phyloP scores from a whole-genome alignment of 2,113 vertebrate species.

The Athene noctua region DNA sequence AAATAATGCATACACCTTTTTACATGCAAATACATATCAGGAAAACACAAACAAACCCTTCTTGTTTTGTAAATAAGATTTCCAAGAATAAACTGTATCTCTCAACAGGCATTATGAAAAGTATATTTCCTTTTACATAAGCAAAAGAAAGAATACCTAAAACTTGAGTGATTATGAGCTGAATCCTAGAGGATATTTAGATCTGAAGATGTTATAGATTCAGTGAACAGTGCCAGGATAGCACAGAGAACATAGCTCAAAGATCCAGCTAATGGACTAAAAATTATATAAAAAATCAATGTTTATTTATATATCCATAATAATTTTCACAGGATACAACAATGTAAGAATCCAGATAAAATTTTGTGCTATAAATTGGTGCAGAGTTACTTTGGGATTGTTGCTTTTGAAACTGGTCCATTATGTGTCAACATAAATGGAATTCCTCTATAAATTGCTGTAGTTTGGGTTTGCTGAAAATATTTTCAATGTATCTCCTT shows the following conservation, averaged over 20 bases:
- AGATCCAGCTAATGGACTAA: not conserved
- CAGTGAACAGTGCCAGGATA: not conserved
- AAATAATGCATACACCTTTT: not conserved
- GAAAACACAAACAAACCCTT: not conserved
- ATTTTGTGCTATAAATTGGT: not conserved
- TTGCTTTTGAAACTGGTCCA: not conserved
- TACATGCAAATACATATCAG: not conserved
- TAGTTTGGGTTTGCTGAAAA: not conserved
- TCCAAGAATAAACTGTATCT: not conserved
- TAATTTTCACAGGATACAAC: not conserved
- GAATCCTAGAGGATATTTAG: not conserved
- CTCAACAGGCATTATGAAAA: slow-evolving; percentile 14
- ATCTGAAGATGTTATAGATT: not conserved
- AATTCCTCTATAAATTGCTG: not conserved
- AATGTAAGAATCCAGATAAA: not conserved
- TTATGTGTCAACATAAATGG: not conserved
- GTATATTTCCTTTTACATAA: slow-evolving; percentile 33
- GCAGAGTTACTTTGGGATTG: not conserved
- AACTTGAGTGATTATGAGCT: not conserved
- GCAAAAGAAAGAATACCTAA: not conserved
- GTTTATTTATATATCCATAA: not conserved
- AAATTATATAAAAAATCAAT: not conserved
- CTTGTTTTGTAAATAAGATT: slow-evolving; percentile 31
- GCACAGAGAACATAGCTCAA: not conserved
- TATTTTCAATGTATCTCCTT: not conserved